These are phyloP conservation scores for Pitangus sulphuratus DNA, from an alignment of 2,797 vertebrate genomes.

Conservation along the genomic window DNA sequence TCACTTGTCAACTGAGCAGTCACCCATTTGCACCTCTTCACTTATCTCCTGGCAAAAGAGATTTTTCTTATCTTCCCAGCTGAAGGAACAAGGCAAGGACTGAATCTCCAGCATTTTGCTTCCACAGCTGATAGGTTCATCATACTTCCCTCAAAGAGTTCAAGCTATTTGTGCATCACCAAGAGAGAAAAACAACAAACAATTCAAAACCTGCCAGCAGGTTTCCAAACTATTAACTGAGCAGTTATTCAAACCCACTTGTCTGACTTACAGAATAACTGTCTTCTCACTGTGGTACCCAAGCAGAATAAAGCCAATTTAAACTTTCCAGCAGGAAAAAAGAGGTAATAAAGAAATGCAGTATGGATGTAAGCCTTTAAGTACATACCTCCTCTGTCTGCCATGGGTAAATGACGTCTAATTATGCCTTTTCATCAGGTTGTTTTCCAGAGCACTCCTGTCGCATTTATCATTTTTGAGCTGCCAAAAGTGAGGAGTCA, in stretches of 20 bases:
- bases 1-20: not conserved
- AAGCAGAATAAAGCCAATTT: not conserved
- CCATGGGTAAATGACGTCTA: not conserved
- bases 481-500: constrained; percentile 11
- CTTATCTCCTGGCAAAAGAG: not conserved
- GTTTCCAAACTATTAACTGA: not conserved
- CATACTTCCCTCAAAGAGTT: not conserved
- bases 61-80: not conserved
- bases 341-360: not conserved
- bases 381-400: not conserved
- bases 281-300: not conserved
- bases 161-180: not conserved
- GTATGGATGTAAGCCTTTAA: not conserved
- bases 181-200: not conserved
- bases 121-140: not conserved
- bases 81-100: not conserved
- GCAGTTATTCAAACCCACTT: not conserved
- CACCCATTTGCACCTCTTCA: not conserved
- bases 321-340: not conserved
- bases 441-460: not conserved
- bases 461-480: not conserved
- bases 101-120: not conserved
- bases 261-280: not conserved
- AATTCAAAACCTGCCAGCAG: not conserved
- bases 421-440: not conserved